phyloP scores from a whole-genome alignment of 1,140 invertebrate species.

The Macrobrachium rosenbergii region DNA sequence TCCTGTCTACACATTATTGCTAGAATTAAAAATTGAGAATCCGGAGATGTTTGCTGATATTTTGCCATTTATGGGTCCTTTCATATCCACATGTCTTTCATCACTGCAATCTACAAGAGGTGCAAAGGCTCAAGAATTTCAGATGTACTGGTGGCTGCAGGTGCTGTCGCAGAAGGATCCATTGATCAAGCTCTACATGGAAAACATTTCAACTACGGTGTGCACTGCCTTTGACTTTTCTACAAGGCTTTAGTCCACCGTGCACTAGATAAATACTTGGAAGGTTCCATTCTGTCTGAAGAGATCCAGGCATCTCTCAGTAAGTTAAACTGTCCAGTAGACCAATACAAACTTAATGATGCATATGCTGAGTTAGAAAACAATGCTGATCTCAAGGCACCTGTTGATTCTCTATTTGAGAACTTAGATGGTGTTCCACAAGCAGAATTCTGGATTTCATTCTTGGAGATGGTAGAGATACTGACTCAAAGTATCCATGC shows the following conservation, averaged over 20 bases:
- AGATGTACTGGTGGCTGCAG: conserved; percentile 18
- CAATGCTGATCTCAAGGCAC: no score
- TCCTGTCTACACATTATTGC: conserved; percentile 10
- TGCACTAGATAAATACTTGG: no score
- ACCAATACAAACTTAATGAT: not conserved
- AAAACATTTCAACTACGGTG: conserved; percentile 10
- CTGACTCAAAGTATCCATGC: not conserved
- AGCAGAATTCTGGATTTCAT: not conserved
- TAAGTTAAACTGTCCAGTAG: no score
- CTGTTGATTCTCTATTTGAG: no score
- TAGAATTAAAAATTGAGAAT: conserved; percentile 19
- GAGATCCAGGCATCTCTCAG: no score
- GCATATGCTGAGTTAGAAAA: no score
- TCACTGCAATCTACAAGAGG: not conserved
- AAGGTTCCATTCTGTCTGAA: no score
- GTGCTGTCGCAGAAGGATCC: conserved; percentile 8
- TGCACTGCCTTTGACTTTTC: not conserved
- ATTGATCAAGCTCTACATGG: not conserved
- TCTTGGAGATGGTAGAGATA: not conserved
- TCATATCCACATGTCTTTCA: conserved; percentile 9
- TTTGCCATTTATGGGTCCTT: conserved; percentile 8
- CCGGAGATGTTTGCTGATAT: not conserved
- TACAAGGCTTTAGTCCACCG: no score
- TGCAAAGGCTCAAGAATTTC: not conserved
- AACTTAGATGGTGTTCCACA: no score